Evolutionary conservation across 2,888 invertebrate genomes (phyloP), one percentile per base, ranked within the genome.

Genomic region (Cynaeus angustus): DNA sequence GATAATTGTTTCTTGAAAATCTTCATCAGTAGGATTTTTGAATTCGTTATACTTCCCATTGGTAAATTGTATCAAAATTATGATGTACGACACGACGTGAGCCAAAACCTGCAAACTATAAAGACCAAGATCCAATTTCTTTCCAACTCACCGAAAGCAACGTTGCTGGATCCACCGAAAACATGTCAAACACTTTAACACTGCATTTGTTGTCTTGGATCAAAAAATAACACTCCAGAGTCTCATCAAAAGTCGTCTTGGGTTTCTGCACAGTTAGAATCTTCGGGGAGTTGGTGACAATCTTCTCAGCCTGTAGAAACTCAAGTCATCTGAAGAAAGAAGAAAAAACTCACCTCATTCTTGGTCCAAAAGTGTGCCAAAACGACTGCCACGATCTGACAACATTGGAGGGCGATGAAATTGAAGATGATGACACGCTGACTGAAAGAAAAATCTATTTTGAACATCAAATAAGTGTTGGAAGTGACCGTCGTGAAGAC

Each of bases 131-230:
- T 7, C 3, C 2, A 33, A 33, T 4, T n/a, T n/a, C n/a, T 33
- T n/a, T n/a, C n/a, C 6, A 14, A 46, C 50, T 50, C 10, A 50
- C 50, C 10, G 50, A 8, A 9, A 50, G 30, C 28, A 26, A n/a
- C 3, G 50, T 9, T 5, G 8, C 6, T n/a, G 30, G 50, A 1
- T 10, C 12, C 28, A 50, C 12, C 9, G 10, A 7, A 8, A 50
- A 50, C 50, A 50, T 26, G 6, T 10, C 28, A 10, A 50, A 50
- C 1, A 50, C 12, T n/a, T 9, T 50, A 8, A 3, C 50, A 9
- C 16, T 10, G 7, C 26, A 3, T 1, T 26, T 28, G 16, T 50
- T 50, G 8, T 50, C 50, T 50, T n/a, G 14, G n/a, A 50, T 13
- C 28, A 50, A 7, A 10, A 28, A 50, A 13, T 50, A 50, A 28